Evolutionary conservation across 2,113 vertebrate genomes (phyloP).

Genomic region (Oryzias celebensis): DNA sequence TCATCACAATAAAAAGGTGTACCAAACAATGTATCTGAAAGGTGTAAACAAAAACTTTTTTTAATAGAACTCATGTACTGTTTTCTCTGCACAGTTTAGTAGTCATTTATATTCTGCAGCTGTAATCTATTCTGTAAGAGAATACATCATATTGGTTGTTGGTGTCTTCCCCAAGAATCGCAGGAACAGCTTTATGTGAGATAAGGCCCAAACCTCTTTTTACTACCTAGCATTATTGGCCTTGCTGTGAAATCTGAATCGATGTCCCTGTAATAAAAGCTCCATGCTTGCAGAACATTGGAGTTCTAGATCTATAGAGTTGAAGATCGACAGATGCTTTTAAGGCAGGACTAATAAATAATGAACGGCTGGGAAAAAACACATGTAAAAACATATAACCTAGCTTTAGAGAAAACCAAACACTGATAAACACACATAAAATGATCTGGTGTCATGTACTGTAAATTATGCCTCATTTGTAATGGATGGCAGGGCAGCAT

Average conservation of each 20-base stretch:
- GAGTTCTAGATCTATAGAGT: slow-evolving; percentile 52
- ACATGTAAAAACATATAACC: neutral
- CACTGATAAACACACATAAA: neutral
- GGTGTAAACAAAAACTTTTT: neutral
- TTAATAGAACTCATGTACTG: neutral
- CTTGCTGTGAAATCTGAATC: slow-evolving; percentile 67
- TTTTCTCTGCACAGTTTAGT: neutral
- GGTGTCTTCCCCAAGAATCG: slow-evolving; percentile 35
- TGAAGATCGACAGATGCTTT: slow-evolving; percentile 41
- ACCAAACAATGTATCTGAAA: too few species aligned
- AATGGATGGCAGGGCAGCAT: slow-evolving; percentile 36
- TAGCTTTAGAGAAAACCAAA: slow-evolving; percentile 20
- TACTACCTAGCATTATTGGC: slow-evolving; percentile 39
- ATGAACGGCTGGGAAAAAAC: slow-evolving; percentile 56
- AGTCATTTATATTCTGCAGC: slow-evolving; percentile 8
- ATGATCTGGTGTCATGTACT: neutral
- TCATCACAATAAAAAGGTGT: too few species aligned
- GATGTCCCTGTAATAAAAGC: slow-evolving; percentile 65
- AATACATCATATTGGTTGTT: slow-evolving; percentile 41
- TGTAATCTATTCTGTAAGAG: slow-evolving; percentile 22
- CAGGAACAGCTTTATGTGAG: slow-evolving; percentile 29
- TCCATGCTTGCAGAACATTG: slow-evolving; percentile 62
- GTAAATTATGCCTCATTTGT: slow-evolving; percentile 36
- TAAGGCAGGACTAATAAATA: slow-evolving; percentile 49
- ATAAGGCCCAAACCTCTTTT: slow-evolving; percentile 38